phyloP scores from a whole-genome alignment of 2,888 invertebrate species.

The Allacma fusca region DNA sequence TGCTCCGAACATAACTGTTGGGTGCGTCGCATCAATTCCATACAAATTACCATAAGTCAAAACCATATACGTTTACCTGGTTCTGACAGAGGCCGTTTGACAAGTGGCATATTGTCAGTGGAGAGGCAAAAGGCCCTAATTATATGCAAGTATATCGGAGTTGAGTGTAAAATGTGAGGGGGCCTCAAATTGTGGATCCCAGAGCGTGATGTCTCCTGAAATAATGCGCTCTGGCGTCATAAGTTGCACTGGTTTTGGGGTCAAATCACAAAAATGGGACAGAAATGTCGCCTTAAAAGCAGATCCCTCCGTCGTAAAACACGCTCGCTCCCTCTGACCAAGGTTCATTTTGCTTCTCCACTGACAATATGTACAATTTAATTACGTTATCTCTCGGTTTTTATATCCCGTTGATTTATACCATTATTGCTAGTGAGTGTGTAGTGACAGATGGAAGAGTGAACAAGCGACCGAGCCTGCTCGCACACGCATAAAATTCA shows the following conservation, averaged over 20 bases:
- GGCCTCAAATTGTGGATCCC: too few relatives aligned
- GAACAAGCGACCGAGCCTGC: neutral
- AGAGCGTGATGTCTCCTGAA: too few relatives aligned
- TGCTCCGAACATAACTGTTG: conserved; percentile 5
- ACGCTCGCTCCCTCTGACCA: too few relatives aligned
- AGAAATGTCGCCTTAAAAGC: too few relatives aligned
- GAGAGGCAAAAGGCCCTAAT: too few relatives aligned
- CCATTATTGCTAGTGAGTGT: neutral
- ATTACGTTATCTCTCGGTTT: conserved; percentile 9
- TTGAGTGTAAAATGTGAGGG: too few relatives aligned
- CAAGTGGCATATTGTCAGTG: neutral
- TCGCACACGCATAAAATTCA: neutral
- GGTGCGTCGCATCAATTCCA: conserved; percentile 4
- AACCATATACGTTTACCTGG: neutral
- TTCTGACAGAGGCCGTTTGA: neutral
- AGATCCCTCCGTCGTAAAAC: too few relatives aligned
- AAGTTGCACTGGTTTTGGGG: too few relatives aligned
- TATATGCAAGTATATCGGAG: too few relatives aligned
- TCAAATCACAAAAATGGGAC: too few relatives aligned
- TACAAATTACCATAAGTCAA: conserved; percentile 7
- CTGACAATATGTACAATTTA: neutral
- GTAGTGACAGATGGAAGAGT: neutral
- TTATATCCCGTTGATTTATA: neutral
- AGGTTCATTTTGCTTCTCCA: too few relatives aligned
- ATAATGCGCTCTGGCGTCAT: too few relatives aligned